Conservation (phyloP, 35 echinoderm and acorn worm genomes). For the Lytechinus variegatus region DNA sequence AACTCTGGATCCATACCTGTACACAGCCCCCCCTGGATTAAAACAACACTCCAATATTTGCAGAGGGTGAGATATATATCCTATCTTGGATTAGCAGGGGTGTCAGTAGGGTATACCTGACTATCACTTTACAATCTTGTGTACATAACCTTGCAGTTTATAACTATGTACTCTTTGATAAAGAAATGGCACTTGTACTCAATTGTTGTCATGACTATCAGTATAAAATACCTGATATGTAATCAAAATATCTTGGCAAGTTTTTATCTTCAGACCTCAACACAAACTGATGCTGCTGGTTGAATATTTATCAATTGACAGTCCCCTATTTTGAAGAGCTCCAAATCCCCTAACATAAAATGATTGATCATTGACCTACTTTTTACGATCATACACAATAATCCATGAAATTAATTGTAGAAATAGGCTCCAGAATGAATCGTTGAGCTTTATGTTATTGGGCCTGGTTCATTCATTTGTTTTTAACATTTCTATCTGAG, state of each 20-base stretch:
- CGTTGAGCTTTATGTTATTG: no score
- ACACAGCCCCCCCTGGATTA: not conserved
- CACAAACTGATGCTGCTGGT: no score
- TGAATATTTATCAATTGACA: no score
- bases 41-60: slow-evolving; percentile 42
- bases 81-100: slow-evolving; percentile 21
- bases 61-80: not conserved
- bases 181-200: not conserved
- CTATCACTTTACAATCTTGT: not conserved
- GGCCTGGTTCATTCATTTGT: no score
- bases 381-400: no score
- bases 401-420: no score
- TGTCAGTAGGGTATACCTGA: not conserved
- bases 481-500: no score
- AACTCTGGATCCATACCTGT: no score
- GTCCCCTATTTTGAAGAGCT: no score
- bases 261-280: not conserved
- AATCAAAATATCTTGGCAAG: not conserved
- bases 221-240: not conserved
- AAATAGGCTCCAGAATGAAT: no score
- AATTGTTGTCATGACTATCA: not conserved
- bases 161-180: slow-evolving; percentile 31
- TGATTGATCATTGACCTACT: no score
- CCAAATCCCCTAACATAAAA: no score
- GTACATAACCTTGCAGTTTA: slow-evolving; percentile 43